Base-by-base conservation (phyloP, 2,797 vertebrate species). In the Fratercula arctica region DNA sequence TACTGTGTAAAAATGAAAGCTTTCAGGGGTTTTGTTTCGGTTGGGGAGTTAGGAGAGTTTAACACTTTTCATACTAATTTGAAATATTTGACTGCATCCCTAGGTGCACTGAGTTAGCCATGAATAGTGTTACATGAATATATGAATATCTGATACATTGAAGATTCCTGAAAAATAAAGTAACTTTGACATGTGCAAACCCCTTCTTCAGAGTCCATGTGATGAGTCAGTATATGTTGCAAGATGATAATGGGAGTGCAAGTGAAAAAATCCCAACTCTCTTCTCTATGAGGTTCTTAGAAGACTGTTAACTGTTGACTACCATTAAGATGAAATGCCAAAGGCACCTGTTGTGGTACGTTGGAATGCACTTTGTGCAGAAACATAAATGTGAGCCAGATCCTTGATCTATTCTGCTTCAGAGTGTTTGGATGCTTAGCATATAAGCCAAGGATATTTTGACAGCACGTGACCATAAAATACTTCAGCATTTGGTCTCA, bases 151-250 rank as follows among this genome's bases (percentile, higher is more conserved):
- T 96, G 95, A 89, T 37, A 54, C 12, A 28, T 5, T 97, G 93
- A 97, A 96, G 91, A 91, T 95, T 89, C 89, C 78, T 90, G 92
- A 94, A 96, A 95, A 96, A 76, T 70, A 92, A 97, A 89, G 87
- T 87, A 96, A 75, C 21, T 69, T 72, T 95, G 87, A 96, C 76
- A 45, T 26, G 45, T 45, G 13, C 41, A 83, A 85, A 96, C 39
- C 43, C 31, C 24, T 70, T 91, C 89, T 93, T 92, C 73, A 85
- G 85, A 94, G 80, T 96, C 76, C 82, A 64, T 72, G 53, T 70
- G 76, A 83, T 74, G 87, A 86, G 57, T 69, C 81, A 68, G 64
- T 85, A 29, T 70, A 53, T 82, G 35, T 64, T 93, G 57, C 24
- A 91, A 95, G 70, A 35, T 18, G 9, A 86, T 85, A 93, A 35